Conservation (phyloP, 2,888 invertebrate species). For the Flexamia atlantica region DNA sequence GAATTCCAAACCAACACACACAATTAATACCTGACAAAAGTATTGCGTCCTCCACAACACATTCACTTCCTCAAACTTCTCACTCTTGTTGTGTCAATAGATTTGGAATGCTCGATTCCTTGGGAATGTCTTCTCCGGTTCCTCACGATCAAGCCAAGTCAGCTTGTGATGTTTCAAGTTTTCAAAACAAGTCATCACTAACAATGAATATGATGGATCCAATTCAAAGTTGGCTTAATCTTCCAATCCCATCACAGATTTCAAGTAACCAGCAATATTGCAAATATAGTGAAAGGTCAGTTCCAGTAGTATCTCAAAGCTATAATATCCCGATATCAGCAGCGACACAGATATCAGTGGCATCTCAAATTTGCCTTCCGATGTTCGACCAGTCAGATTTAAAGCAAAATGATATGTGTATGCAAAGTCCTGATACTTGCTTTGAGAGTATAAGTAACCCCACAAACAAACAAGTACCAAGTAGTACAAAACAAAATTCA, state of each 20-base stretch:
- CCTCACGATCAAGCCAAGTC: constrained; percentile 57
- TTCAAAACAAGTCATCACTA: constrained; percentile 56
- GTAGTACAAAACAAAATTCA: constrained; percentile 10
- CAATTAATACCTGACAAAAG: constrained; percentile 62
- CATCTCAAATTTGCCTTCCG: constrained; percentile 28
- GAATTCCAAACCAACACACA: constrained; percentile 58
- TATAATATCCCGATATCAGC: constrained; percentile 45
- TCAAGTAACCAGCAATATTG: constrained; percentile 59
- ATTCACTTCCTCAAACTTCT: constrained; percentile 55
- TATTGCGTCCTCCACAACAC: constrained; percentile 34
- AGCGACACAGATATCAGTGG: constrained; percentile 49
- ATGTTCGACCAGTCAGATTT: constrained; percentile 58
- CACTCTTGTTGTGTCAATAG: constrained; percentile 64
- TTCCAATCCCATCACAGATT: constrained; percentile 55
- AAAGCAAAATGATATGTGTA: constrained; percentile 61
- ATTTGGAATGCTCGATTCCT: constrained; percentile 57
- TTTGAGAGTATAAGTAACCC: constrained; percentile 55
- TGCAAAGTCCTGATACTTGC: constrained; percentile 60
- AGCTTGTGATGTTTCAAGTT: constrained; percentile 53
- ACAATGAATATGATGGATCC: constrained; percentile 62
- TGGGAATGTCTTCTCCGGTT: constrained; percentile 60
- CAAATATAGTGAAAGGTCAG: constrained; percentile 47
- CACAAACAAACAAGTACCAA: constrained; percentile 35
- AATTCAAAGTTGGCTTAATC: constrained; percentile 62
- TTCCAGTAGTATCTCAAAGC: constrained; percentile 45